phyloP scores from a whole-genome alignment of 92 coral and sea anemone species.

The Muricea muricata region DNA sequence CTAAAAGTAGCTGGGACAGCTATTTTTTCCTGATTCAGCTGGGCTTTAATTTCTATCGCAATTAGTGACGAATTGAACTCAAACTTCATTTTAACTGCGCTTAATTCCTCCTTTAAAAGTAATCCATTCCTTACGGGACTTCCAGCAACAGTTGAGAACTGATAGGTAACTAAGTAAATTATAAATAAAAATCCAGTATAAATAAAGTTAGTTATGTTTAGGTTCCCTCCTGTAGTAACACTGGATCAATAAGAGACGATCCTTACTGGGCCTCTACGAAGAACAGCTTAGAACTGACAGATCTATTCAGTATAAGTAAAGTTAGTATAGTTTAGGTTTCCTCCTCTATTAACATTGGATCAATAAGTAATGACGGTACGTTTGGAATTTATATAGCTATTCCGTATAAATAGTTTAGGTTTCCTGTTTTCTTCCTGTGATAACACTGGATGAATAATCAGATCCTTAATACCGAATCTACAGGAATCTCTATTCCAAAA shows the following conservation, averaged over 20 bases:
- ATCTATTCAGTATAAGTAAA: not conserved
- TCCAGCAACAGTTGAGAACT: not conserved
- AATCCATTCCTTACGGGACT: not conserved
- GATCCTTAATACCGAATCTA: not conserved
- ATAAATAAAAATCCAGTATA: no score
- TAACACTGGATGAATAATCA: not conserved
- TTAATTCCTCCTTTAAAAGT: no score
- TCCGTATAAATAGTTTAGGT: not conserved
- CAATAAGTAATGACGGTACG: not conserved
- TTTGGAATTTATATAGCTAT: not conserved
- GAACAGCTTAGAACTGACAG: not conserved
- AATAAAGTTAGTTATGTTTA: not conserved
- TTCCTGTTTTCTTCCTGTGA: not conserved
- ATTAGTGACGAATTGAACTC: no score
- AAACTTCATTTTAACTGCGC: no score
- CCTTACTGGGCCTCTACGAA: not conserved
- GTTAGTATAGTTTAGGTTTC: conserved; percentile 1
- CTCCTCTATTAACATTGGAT: not conserved
- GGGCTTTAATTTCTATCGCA: no score
- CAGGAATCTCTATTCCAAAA: not conserved
- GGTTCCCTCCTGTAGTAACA: not conserved
- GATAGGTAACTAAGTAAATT: no score
- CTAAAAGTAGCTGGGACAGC: no score
- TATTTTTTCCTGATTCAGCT: no score
- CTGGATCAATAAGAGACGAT: not conserved